phyloP scores from a whole-genome alignment of 1,140 invertebrate species.

The Ylistrum balloti region DNA sequence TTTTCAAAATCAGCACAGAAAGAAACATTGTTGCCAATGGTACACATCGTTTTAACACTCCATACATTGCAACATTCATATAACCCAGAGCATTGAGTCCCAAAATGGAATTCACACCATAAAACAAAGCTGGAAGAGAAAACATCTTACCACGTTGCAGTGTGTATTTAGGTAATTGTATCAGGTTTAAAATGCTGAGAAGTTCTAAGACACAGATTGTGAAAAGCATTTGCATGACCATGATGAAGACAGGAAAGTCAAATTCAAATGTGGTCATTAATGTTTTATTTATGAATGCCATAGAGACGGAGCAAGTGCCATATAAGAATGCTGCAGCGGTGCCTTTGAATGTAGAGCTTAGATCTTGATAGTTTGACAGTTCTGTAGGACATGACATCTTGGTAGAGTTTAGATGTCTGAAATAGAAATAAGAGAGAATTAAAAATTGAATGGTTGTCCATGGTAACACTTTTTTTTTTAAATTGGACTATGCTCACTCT shows the following conservation, averaged over 20 bases:
- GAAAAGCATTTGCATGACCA: constrained; percentile 82
- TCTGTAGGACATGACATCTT: background rate
- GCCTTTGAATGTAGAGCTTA: constrained; percentile 64
- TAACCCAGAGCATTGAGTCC: constrained; percentile 83
- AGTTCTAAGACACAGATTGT: constrained; percentile 80
- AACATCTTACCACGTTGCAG: constrained; percentile 80
- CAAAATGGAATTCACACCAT: constrained; percentile 83
- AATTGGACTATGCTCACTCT: no score
- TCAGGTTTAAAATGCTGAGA: constrained; percentile 70
- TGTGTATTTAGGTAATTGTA: constrained; percentile 79
- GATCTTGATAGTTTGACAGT: background rate
- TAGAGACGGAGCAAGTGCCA: constrained; percentile 82
- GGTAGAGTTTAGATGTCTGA: background rate
- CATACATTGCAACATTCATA: constrained; percentile 85
- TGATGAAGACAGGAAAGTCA: constrained; percentile 83
- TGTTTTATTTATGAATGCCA: constrained; percentile 84
- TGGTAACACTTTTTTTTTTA: no score
- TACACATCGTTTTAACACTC: constrained; percentile 84
- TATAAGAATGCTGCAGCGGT: constrained; percentile 82
- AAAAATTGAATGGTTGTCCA: no score
- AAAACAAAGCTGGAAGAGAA: constrained; percentile 82
- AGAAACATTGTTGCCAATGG: constrained; percentile 83
- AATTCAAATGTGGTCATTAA: constrained; percentile 82
- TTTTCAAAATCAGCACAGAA: constrained; percentile 81
- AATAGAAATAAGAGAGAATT: background rate